A percentile compares a stretch with the other conserved stretches of the same genome.
These are phyloP conservation scores for Hyperoplus lanceolatus DNA, from an alignment of 2,797 vertebrate species.

Conservation along the genomic window DNA sequence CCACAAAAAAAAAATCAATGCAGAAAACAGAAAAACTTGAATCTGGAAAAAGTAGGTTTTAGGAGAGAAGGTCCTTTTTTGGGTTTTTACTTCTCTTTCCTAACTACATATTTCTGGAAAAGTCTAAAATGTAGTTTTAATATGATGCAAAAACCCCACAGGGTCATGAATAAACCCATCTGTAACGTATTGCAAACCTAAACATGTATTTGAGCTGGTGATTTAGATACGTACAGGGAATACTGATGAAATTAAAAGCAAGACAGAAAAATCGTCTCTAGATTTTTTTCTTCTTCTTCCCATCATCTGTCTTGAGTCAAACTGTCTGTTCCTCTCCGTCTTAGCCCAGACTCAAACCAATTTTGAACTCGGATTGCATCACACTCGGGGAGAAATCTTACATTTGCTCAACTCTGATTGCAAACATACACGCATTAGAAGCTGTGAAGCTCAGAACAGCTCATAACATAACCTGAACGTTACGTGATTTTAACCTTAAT, in stretches of 20 bases:
- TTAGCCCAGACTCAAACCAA: slow-evolving; percentile 14
- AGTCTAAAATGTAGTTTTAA: slow-evolving; percentile 23
- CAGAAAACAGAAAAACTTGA: not conserved
- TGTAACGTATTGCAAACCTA: slow-evolving; percentile 40
- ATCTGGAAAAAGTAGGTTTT: slow-evolving; percentile 4
- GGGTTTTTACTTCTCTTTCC: not conserved
- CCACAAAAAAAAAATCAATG: slow-evolving; percentile 8
- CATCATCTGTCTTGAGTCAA: slow-evolving; percentile 25
- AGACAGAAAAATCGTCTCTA: slow-evolving; percentile 21
- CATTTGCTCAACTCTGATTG: slow-evolving; percentile 1
- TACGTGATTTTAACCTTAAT: not conserved
- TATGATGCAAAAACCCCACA: slow-evolving; percentile 24
- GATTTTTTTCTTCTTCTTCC: slow-evolving; percentile 9
- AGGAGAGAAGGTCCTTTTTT: not conserved
- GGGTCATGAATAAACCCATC: slow-evolving; percentile 18
- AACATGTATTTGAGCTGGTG: slow-evolving; percentile 39
- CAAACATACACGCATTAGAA: slow-evolving; percentile 13
- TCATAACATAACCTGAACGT: not conserved
- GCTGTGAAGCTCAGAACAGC: not conserved
- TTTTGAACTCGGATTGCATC: slow-evolving; percentile 46
- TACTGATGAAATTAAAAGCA: slow-evolving; percentile 65
- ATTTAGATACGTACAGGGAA: slow-evolving; percentile 29
- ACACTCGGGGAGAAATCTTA: slow-evolving; percentile 1
- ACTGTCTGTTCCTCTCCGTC: slow-evolving; percentile 27
- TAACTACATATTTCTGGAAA: slow-evolving; percentile 8